Conservation (phyloP, 2,113 vertebrate genomes). For the Seriola rivoliana region DNA sequence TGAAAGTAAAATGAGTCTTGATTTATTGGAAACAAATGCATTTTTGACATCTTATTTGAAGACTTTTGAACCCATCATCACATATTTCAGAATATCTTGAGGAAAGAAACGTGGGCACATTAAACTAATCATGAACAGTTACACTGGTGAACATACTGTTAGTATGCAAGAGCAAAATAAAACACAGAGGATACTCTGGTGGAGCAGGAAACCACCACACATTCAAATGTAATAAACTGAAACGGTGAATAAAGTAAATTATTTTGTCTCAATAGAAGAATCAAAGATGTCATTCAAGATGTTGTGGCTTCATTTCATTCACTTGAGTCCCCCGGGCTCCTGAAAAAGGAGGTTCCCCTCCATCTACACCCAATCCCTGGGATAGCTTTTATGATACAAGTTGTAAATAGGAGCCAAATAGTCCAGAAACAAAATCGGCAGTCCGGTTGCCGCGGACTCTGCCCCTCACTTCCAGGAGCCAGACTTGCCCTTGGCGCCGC, state of each 20-base stretch:
- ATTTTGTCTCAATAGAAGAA: neutral
- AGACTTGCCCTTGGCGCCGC: conserved; percentile 79
- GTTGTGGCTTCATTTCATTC: neutral
- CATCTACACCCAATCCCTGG: conserved; percentile 13
- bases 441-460: neutral
- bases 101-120: neutral
- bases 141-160: neutral
- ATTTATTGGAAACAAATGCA: conserved; percentile 36
- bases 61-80: neutral
- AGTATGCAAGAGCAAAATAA: neutral
- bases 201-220: conserved; percentile 9
- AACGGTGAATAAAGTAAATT: neutral
- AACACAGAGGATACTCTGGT: neutral
- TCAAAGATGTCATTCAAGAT: neutral
- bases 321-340: neutral
- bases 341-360: neutral
- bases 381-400: neutral
- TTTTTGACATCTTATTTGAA: neutral
- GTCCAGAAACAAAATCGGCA: conserved; percentile 19
- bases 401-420: conserved; percentile 18
- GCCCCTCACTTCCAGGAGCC: conserved; percentile 80
- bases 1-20: neutral
- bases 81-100: neutral
- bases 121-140: neutral
- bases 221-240: conserved; percentile 35